Evolutionary conservation across 2,113 vertebrate species (phyloP), one percentile per base, ranked within the genome.

Genomic region (Larimichthys crocea): DNA sequence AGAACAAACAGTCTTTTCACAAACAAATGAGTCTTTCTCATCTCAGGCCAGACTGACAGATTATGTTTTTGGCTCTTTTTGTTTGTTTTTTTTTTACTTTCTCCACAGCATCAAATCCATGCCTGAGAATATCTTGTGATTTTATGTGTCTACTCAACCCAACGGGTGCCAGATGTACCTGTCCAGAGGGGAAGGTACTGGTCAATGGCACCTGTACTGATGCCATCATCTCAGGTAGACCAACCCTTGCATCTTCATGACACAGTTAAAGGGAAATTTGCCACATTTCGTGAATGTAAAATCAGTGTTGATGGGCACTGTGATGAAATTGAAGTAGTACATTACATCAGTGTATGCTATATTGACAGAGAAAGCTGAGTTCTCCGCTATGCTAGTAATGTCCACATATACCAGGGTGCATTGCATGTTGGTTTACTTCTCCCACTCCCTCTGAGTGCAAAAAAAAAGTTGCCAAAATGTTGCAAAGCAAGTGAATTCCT

Each of bases 121-220:
- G 98, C 85, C 90, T 96, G 86, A 95, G 95, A 64, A 95, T 97
- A 93, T 94, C 89, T 0, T 99, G 98, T 87, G 98, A 98, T 57
- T 99, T 98, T 89, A 96, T 99, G 93, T 99, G 98, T 93, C 94
- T 99, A 73, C 96, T 99, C 42, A 99, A 97, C 89, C 98, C 98
- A 73, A 94, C 92, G 67, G 98, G 98, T 50, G 97, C 97, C 78
- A 95, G 95, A 1, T 99, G 98, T 86, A 94, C 94, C 57, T 99
- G 98, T 93, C 97, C 97, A 66, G 98, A 99, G 93, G 98, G 98
- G 74, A 99, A 99, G 86, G 90, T 95, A 0, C 86, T 98, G 91
- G 88, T 97, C 88, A 99, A 99, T 78, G 96, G 96, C 73, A 97
- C 97, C 29, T 99, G 98, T 80, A 93, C 86, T 56, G 97, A 99